A percentile compares a stretch with the other conserved stretches of the same genome.
These are phyloP conservation scores for Scomber colias DNA, from an alignment of 2,113 vertebrate genomes.

Conservation along the genomic window DNA sequence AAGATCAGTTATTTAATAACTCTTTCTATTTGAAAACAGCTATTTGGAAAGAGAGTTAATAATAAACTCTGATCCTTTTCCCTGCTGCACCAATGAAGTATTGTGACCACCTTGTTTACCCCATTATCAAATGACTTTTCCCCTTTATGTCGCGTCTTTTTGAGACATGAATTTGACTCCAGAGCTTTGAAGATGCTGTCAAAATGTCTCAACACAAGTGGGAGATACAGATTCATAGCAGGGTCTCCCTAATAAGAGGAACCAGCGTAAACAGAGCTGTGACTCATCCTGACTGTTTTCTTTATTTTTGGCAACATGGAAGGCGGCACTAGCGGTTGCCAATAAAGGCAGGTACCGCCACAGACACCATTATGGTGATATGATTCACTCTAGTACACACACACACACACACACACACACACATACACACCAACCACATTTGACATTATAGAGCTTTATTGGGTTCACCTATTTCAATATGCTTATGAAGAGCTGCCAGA, in stretches of 20 bases:
- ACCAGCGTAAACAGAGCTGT: slow-evolving; percentile 43
- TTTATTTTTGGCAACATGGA: slow-evolving; percentile 56
- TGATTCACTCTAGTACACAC: slow-evolving; percentile 22
- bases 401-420: neutral
- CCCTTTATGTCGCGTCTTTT: no score
- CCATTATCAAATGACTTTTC: no score
- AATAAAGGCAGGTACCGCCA: slow-evolving; percentile 34
- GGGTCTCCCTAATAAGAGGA: slow-evolving; percentile 49
- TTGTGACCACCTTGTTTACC: no score
- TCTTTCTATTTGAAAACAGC: no score
- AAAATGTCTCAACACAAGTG: slow-evolving; percentile 19
- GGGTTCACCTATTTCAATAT: neutral
- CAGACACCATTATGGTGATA: neutral
- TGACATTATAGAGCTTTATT: neutral
- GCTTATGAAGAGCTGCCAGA: neutral
- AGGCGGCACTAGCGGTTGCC: neutral
- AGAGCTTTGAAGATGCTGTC: slow-evolving; percentile 24
- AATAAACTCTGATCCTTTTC: no score
- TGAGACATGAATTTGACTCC: neutral
- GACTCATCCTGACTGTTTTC: slow-evolving; percentile 59
- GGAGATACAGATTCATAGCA: slow-evolving; percentile 43
- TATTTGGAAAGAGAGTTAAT: no score
- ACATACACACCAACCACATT: neutral
- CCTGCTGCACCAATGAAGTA: no score
- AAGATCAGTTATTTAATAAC: no score